These are phyloP conservation scores for Aplidium turbinatum DNA, from an alignment of 23 tunicate genomes.

Conservation along the genomic window DNA sequence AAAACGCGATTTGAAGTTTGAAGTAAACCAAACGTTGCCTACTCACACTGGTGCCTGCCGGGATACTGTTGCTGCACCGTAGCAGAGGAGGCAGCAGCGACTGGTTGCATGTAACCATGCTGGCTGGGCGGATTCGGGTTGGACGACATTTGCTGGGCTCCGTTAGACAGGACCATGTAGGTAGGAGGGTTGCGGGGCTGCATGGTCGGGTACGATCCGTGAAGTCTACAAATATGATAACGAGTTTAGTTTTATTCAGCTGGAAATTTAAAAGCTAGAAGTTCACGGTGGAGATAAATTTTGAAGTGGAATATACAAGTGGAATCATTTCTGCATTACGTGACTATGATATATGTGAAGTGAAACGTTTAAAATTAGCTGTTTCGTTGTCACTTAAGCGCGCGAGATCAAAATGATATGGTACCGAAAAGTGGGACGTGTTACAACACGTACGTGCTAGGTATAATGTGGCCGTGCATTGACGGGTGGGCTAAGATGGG, in stretches of 20 bases:
- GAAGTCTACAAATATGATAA: constrained; percentile 28
- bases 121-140: constrained; percentile 26
- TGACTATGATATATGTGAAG: too few relatives aligned
- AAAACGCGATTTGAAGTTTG: too few relatives aligned
- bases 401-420: too few relatives aligned
- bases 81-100: constrained; percentile 24
- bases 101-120: constrained; percentile 44
- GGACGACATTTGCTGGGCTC: constrained; percentile 17
- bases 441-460: constrained; percentile 26
- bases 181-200: constrained; percentile 7
- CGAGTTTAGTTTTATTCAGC: not conserved
- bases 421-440: too few relatives aligned
- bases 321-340: too few relatives aligned
- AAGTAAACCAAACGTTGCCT: too few relatives aligned
- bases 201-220: constrained; percentile 10
- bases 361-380: too few relatives aligned
- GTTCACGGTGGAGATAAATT: too few relatives aligned
- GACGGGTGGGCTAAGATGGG: constrained; percentile 12
- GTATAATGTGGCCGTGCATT: constrained; percentile 26
- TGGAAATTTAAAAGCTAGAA: too few relatives aligned
- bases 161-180: constrained; percentile 23
- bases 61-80: constrained; percentile 32
- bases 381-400: too few relatives aligned
- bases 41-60: constrained; percentile 8
- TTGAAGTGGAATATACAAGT: too few relatives aligned